Conservation (phyloP, 2,113 vertebrate species). For the Uropsilus gracilis region DNA sequence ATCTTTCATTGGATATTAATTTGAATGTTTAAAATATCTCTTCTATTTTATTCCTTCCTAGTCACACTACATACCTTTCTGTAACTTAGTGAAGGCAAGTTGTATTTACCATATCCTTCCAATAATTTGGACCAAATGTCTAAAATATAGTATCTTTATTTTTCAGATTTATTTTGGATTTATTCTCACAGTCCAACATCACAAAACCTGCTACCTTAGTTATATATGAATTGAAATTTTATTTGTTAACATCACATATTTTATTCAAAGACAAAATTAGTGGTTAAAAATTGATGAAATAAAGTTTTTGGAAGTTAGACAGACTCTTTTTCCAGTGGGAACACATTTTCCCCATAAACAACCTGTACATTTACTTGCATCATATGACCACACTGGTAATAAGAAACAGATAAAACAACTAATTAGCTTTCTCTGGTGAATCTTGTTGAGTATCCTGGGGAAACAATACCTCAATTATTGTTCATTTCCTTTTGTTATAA, state of each 20-base stretch:
- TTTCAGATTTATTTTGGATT: neutral
- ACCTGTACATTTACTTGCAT: neutral
- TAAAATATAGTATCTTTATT: neutral
- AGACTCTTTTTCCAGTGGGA: neutral
- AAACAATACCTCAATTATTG: neutral
- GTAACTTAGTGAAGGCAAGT: neutral
- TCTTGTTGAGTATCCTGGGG: neutral
- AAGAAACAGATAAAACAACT: neutral
- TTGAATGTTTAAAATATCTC: neutral
- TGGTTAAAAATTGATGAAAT: neutral
- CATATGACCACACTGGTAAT: neutral
- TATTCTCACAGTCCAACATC: neutral
- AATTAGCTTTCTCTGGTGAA: neutral
- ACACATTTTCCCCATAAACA: neutral
- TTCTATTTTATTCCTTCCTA: neutral
- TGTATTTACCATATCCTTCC: neutral
- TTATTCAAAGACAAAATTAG: neutral
- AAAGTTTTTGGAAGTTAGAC: neutral
- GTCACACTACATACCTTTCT: neutral
- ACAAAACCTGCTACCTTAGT: neutral
- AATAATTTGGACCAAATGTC: neutral
- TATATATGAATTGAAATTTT: neutral
- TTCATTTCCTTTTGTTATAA: slow-evolving; percentile 38
- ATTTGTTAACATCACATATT: neutral
- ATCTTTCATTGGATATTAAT: neutral